Evolutionary conservation across 1,140 invertebrate species (phyloP).

Genomic region (Pseudachorutes palmiensis): DNA sequence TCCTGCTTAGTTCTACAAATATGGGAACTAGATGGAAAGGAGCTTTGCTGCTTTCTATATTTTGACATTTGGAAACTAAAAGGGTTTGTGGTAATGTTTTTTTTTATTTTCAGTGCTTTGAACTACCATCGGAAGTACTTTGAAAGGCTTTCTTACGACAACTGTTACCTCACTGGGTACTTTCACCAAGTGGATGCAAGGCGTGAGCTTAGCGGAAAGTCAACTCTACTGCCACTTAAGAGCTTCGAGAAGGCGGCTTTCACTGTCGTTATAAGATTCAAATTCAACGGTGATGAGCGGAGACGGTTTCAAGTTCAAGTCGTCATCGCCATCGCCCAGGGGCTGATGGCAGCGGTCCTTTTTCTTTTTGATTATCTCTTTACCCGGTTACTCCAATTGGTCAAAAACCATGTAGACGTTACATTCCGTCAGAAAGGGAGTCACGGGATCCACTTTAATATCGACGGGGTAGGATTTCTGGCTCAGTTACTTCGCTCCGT

Average conservation of each 20-base stretch:
- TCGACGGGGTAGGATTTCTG: constrained; percentile 28
- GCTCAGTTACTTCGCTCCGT: constrained; percentile 27
- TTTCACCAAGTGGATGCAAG: constrained; percentile 29
- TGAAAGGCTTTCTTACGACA: constrained; percentile 27
- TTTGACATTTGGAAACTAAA: too few relatives aligned
- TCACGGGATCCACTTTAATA: constrained; percentile 20
- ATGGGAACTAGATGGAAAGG: too few relatives aligned
- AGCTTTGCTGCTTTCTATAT: too few relatives aligned
- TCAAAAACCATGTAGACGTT: constrained; percentile 25
- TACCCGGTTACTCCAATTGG: constrained; percentile 17
- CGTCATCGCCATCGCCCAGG: constrained; percentile 13
- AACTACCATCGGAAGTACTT: constrained; percentile 33
- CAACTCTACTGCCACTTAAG: constrained; percentile 28
- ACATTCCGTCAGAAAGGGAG: constrained; percentile 24
- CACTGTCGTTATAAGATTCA: constrained; percentile 16
- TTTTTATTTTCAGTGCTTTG: constrained; percentile 22
- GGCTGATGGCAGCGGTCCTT: constrained; percentile 14
- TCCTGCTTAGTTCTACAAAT: too few relatives aligned
- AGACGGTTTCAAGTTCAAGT: constrained; percentile 18
- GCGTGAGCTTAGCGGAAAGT: constrained; percentile 8
- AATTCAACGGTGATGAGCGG: constrained; percentile 20
- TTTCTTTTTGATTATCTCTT: constrained; percentile 26
- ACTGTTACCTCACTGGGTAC: constrained; percentile 30
- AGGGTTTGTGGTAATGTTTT: too few relatives aligned
- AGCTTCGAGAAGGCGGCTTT: constrained; percentile 22